A percentile compares a stretch with the other conserved stretches of the same genome.
These are phyloP conservation scores for Rhodophaea formosa DNA, from an alignment of 2,888 invertebrate genomes.

Conservation along the genomic window DNA sequence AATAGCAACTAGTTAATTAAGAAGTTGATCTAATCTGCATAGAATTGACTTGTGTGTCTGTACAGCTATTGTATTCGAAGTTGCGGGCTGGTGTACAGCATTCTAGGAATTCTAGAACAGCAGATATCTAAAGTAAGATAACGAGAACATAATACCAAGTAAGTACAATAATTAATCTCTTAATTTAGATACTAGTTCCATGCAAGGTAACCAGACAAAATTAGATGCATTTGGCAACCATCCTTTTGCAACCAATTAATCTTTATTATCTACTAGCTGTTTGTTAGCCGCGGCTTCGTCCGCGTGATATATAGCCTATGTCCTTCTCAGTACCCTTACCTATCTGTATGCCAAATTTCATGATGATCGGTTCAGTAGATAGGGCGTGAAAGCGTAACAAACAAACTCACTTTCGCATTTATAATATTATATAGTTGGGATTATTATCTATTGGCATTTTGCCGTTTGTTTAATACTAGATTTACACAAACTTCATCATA, in stretches of 20 bases:
- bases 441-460: no score
- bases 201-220: not conserved
- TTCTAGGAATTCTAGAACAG: slow-evolving; percentile 13
- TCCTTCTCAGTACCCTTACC: no score
- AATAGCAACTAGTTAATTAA: slow-evolving; percentile 7
- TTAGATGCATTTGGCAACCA: not conserved
- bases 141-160: slow-evolving; percentile 6
- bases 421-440: no score
- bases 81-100: slow-evolving; percentile 5
- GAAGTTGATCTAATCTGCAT: slow-evolving; percentile 13
- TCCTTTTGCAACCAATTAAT: not conserved
- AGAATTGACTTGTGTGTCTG: slow-evolving; percentile 1
- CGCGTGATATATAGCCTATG: no score
- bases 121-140: slow-evolving; percentile 1
- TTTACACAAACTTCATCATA: not conserved
- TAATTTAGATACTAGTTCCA: not conserved
- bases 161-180: not conserved
- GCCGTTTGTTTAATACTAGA: not conserved
- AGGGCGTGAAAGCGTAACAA: no score
- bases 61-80: slow-evolving; percentile 16
- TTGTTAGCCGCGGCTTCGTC: no score
- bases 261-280: no score
- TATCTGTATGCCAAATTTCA: no score
- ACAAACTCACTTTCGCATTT: no score
- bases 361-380: no score